These are phyloP conservation scores for Numida meleagris DNA, from an alignment of 2,113 vertebrate species.

Conservation along the genomic window DNA sequence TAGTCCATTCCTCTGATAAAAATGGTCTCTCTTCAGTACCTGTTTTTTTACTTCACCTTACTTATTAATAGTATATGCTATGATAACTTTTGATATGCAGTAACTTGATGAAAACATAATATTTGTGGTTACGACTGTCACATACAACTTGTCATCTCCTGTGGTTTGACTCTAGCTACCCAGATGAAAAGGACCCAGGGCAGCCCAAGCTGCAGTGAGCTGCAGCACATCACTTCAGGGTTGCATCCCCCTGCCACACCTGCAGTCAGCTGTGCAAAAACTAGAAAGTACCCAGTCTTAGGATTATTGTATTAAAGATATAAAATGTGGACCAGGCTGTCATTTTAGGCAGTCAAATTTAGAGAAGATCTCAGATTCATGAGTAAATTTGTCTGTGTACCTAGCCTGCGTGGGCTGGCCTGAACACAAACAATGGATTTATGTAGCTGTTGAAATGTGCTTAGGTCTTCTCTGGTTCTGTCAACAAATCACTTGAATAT, in stretches of 20 bases:
- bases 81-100: neutral
- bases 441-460: neutral
- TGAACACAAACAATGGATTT: neutral
- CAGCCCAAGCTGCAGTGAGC: neutral
- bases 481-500: neutral
- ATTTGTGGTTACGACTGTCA: neutral
- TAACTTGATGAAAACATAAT: neutral
- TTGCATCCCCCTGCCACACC: neutral
- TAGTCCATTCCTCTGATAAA: neutral
- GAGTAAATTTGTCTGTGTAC: neutral
- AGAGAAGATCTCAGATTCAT: neutral
- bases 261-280: neutral
- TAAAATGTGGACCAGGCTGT: neutral
- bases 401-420: neutral
- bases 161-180: neutral
- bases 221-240: neutral
- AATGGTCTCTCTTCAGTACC: neutral
- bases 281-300: neutral
- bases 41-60: neutral
- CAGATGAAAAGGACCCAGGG: neutral
- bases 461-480: neutral
- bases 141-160: neutral
- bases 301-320: neutral
- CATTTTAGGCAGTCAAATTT: neutral
- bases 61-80: neutral